Evolutionary conservation across 2,888 invertebrate genomes (phyloP), one percentile per base, ranked within the genome.

Genomic region (Mesochorus sp.): DNA sequence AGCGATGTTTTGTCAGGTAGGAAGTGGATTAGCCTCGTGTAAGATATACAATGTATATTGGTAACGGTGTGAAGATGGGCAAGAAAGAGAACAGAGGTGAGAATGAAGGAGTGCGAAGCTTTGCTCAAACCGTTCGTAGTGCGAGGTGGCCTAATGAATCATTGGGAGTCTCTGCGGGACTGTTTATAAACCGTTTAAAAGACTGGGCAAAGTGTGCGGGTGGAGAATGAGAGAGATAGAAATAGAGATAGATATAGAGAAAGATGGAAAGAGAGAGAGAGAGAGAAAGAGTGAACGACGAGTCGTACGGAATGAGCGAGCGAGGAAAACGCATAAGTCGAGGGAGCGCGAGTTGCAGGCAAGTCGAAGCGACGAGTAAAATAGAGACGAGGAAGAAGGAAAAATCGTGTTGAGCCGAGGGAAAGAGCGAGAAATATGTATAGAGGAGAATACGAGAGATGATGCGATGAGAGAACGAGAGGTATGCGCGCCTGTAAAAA

Each of bases 171-270:
- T 75, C 71, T 31, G 75, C 66, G 82, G 83, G 82, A 83, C 87
- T 87, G 86, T 88, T 88, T 86, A 86, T 87, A 87, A 86, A 85
- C 83, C 85, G 86, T 88, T 87, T 88, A 87, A 86, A 83, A 83
- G 83, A 85, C 85, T 85, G 85, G n/a, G n/a, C 84, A 85, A 82
- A 78, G 68, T 79, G 71, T 74, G 78, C 64, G 76, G 70, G 81
- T 26, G 64, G 64, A 47, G 51, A 70, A 14, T 64, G 74, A 62
- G 74, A 42, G 57, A 66, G 21, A 47, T 26, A 49, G 44, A 59
- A 17, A 44, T 61, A 57, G 53, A 61, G 76, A 12, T 28, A 21
- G 67, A 76, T 53, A 61, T 37, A 70, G n/a, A 66, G 21, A 47
- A 31, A 49, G 44, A 59, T 19, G 37, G 66, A 57, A 55, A 61